Conservation (phyloP, 2,888 invertebrate species). For the Phanerotoma sp. region DNA sequence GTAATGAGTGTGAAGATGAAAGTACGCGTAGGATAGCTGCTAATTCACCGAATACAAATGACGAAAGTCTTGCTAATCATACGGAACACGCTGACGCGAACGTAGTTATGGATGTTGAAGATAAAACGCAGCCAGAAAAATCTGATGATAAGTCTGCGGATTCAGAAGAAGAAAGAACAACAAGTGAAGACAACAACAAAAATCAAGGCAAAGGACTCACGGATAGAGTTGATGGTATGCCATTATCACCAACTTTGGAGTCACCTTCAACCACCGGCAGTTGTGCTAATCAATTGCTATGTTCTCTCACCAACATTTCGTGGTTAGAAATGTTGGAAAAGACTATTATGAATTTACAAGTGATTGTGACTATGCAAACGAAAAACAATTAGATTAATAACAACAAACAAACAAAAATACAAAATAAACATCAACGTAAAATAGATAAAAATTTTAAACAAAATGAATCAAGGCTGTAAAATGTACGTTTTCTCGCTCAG, state of each 20-base stretch:
- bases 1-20: conserved; percentile 39
- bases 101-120: conserved; percentile 38
- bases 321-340: conserved; percentile 57
- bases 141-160: conserved; percentile 34
- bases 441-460: neutral
- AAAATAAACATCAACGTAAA: neutral
- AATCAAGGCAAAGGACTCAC: conserved; percentile 29
- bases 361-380: conserved; percentile 53
- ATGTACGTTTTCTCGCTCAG: conserved; percentile 1
- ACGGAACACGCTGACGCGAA: conserved; percentile 19
- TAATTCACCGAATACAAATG: conserved; percentile 35
- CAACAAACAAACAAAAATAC: neutral
- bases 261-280: conserved; percentile 43
- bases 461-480: too few species aligned
- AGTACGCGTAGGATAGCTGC: conserved; percentile 32
- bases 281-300: conserved; percentile 47
- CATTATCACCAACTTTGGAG: conserved; percentile 38
- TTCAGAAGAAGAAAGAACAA: conserved; percentile 23
- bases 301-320: conserved; percentile 49
- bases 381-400: conserved; percentile 35
- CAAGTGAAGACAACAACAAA: conserved; percentile 22
- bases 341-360: conserved; percentile 53
- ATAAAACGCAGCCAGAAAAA: conserved; percentile 41
- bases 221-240: conserved; percentile 37
- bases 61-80: conserved; percentile 14